These are phyloP conservation scores for Alcedo quadribrachys DNA, from an alignment of 2,797 vertebrate species.

Conservation along the genomic window DNA sequence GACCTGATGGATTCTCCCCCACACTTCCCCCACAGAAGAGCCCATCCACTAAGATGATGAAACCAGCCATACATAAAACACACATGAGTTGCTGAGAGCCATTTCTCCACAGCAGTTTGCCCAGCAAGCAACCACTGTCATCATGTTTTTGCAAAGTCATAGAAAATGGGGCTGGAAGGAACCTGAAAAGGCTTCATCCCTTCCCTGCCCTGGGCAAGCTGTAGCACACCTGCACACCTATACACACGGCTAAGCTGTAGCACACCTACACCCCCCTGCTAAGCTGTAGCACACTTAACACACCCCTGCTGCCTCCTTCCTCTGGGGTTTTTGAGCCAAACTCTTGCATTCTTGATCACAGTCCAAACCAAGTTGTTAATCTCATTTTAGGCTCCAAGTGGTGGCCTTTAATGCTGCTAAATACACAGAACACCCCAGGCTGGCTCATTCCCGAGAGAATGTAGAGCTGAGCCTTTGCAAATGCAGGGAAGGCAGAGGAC, in stretches of 20 bases:
- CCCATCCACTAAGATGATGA: background rate
- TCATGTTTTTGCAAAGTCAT: background rate
- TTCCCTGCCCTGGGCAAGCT: background rate
- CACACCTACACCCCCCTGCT: too few species aligned
- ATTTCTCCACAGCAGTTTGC: background rate
- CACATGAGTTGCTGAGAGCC: background rate
- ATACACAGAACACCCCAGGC: background rate
- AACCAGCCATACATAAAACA: background rate
- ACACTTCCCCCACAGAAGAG: accelerated
- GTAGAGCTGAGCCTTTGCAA: background rate
- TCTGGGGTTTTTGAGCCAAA: background rate
- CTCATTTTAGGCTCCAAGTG: background rate
- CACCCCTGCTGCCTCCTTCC: background rate
- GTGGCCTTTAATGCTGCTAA: background rate
- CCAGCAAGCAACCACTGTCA: background rate
- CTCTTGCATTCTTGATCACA: background rate
- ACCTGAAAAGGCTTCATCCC: background rate
- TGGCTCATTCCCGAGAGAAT: background rate
- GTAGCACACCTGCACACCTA: background rate
- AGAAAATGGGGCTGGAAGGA: background rate
- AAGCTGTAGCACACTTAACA: background rate
- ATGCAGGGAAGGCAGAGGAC: accelerated
- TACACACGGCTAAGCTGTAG: too few species aligned
- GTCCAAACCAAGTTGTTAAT: background rate
- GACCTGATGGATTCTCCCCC: accelerated